Evolutionary conservation across 2,797 vertebrate species (phyloP), one percentile per base, ranked within the genome.

Genomic region (Microchirus variegatus): DNA sequence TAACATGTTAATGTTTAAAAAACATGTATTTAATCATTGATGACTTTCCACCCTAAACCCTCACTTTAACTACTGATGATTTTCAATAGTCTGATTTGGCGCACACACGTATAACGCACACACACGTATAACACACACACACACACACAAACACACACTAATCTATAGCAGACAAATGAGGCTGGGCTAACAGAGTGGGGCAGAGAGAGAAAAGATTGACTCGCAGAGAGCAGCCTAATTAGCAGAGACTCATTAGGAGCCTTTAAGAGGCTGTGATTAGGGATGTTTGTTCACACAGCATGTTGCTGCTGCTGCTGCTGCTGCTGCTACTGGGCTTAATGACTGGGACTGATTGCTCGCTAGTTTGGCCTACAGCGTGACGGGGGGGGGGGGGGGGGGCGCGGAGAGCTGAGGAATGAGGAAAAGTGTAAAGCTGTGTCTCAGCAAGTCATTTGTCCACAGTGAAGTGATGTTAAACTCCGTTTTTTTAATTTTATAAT

Each of bases 241-340:
- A 90, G 85, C 85, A 81, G 80, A 86, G 84, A 81, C 88, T 91
- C 90, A 90, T 93, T 92, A 93, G 86, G 86, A 92, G 89, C 89
- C 84, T 88, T 89, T 85, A 90, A 84, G 86, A 91, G 85, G 81
- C 86, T 90, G 89, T 93, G 90, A 93, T 93, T 92, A 93, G 92
- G 85, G 90, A 91, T 91, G 90, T 93, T 93, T 93, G 91, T 91
- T 93, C 91, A 92, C 91, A 91, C 88, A 87, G 89, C 84, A 65
- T 77, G 82, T 72, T 64, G 83, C 77, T 77, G 81, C 83, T 82
- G 67, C 82, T 67, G 82, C n/a, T n/a, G n/a, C n/a, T n/a, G 82
- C 74, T 64, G 83, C 77, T 77, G 81, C 83, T 82, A 69, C 82
- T 67, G 82, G 86, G 87, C 82, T 82, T 90, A 89, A 90, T 89